Evolutionary conservation across 2,888 invertebrate genomes (phyloP), one percentile per base, ranked within the genome.

Genomic region (Leptinotarsa juncta): DNA sequence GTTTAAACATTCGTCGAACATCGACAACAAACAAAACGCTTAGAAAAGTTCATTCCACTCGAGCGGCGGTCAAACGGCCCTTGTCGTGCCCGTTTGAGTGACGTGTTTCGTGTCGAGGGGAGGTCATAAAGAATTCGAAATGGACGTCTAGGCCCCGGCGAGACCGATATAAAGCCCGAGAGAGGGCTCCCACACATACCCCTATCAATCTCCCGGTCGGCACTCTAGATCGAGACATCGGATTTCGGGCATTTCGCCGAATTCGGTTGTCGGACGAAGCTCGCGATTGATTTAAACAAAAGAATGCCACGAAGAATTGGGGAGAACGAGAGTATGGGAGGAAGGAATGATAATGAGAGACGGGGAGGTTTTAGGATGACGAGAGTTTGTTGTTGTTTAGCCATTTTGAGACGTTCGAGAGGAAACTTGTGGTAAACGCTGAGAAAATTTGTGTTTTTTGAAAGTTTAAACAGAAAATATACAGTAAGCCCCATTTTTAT

Each of bases 91-190:
- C 69, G 74, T 66, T 23, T 73, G 75, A 72, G 73, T 74, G 79
- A 81, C 79, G 77, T 77, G 78, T 76, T 72, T 69, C 70, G 70
- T 75, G 65, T 72, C 80, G 83, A 84, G 84, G 85, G 86, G 85
- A 85, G 86, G 85, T 82, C 85, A 84, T 86, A 86, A 86, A 86
- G 85, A 85, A 86, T 86, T 85, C 83, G 86, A 86, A 86, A 86
- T 86, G 86, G 86, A 86, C 86, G 86, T 81, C 83, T 77, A 80
- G 73, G 70, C 51, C 70, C 70, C 71, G 42, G 49, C 70, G 70
- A 74, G 57, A 68, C 67, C 70, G 51, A 73, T 75, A 76, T 69
- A 73, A 72, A 73, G 75, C 53, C 72, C 73, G 23, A 50, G 68
- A 67, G 20, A 66, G 66, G 51, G 73, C 71, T 71, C 73, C 72